Percentiles rank a stretch among this genome's conserved stretches.
Evolutionary conservation across 2,888 invertebrate species (phyloP).

Genomic region (Hypena proboscidalis): DNA sequence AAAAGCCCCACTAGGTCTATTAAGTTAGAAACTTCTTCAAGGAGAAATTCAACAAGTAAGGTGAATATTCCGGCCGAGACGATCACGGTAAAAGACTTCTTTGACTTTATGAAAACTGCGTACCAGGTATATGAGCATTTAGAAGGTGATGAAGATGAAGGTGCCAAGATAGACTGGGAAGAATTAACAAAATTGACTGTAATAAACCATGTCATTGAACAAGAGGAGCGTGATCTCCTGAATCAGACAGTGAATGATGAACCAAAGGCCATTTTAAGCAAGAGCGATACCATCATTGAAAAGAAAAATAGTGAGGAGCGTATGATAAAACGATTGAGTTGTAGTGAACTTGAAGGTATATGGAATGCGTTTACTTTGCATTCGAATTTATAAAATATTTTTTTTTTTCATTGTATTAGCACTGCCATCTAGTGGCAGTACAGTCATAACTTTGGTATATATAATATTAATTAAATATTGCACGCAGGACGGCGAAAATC

Average conservation of each 20-base stretch:
- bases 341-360: slow-evolving; percentile 74
- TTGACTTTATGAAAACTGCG: slow-evolving; percentile 90
- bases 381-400: no score
- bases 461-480: neutral
- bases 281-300: slow-evolving; percentile 70
- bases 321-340: slow-evolving; percentile 69
- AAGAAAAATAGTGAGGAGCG: slow-evolving; percentile 55
- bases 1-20: slow-evolving; percentile 56
- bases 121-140: slow-evolving; percentile 87
- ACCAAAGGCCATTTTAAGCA: slow-evolving; percentile 66
- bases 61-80: slow-evolving; percentile 80
- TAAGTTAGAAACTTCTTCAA: slow-evolving; percentile 53
- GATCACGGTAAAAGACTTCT: slow-evolving; percentile 88
- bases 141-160: slow-evolving; percentile 74
- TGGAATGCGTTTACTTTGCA: no score
- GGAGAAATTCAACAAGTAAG: slow-evolving; percentile 56
- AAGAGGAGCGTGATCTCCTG: slow-evolving; percentile 75
- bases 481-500: slow-evolving; percentile 56
- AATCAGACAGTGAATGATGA: slow-evolving; percentile 62
- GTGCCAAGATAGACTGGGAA: slow-evolving; percentile 80
- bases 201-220: slow-evolving; percentile 78
- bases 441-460: neutral
- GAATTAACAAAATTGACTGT: slow-evolving; percentile 79
- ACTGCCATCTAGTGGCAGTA: slow-evolving; percentile 41
- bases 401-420: neutral